These are phyloP conservation scores for Muschampia staudingeri DNA, from an alignment of 2,888 invertebrate species.

Conservation along the genomic window DNA sequence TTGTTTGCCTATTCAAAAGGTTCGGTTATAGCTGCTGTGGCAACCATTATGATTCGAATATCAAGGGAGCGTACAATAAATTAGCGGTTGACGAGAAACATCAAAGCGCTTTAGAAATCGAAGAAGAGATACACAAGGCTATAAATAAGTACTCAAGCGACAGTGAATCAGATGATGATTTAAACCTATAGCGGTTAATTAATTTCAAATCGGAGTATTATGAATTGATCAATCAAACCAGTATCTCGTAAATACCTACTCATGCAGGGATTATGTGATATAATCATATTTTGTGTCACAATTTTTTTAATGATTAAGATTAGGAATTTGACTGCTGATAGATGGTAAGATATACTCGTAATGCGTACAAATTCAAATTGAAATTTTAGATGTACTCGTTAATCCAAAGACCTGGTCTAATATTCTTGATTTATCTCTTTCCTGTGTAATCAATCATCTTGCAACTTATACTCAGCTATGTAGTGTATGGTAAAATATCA, in stretches of 20 bases:
- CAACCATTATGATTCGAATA: constrained; percentile 80
- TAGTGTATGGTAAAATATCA: background rate
- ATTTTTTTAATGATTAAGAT: constrained; percentile 55
- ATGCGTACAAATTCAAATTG: constrained; percentile 26
- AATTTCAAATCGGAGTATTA: constrained; percentile 79
- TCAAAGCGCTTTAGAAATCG: constrained; percentile 83
- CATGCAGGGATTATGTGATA: constrained; percentile 83
- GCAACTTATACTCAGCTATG: background rate
- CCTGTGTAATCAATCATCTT: constrained; percentile 47
- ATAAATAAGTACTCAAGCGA: constrained; percentile 82
- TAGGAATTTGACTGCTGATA: constrained; percentile 32
- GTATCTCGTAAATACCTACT: constrained; percentile 47
- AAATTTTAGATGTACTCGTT: constrained; percentile 49
- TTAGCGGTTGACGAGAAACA: constrained; percentile 84
- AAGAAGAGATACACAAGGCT: constrained; percentile 86
- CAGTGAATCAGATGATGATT: constrained; percentile 85
- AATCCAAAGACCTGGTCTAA: constrained; percentile 71
- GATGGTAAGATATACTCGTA: constrained; percentile 23
- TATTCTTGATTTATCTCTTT: constrained; percentile 50
- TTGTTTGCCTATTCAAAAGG: constrained; percentile 76
- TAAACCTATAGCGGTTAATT: constrained; percentile 82
- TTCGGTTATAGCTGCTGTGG: constrained; percentile 73
- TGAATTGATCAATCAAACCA: constrained; percentile 75
- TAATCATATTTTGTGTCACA: constrained; percentile 77
- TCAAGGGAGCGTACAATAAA: constrained; percentile 83